phyloP scores from a whole-genome alignment of 1,140 invertebrate species.

The Drosophila sp. region DNA sequence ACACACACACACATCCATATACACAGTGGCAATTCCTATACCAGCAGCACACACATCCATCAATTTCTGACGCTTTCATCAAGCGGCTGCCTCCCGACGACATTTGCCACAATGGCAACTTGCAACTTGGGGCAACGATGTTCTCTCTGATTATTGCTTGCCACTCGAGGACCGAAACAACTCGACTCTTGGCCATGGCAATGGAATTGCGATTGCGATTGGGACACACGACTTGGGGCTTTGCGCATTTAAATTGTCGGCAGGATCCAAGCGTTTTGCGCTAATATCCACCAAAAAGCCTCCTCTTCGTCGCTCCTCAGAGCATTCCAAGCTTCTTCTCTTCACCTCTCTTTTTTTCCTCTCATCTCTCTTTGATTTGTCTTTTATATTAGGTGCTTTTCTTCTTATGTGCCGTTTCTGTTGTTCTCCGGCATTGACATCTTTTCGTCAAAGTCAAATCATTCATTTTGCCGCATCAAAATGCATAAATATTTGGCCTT shows the following conservation, averaged over 20 bases:
- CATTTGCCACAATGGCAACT: constrained; percentile 75
- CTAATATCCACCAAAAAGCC: constrained; percentile 79
- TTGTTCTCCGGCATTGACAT: constrained; percentile 70
- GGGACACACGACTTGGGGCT: constrained; percentile 38
- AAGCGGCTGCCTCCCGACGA: constrained; percentile 58
- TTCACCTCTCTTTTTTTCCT: constrained; percentile 6
- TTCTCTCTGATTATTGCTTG: constrained; percentile 78
- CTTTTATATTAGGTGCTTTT: constrained; percentile 1
- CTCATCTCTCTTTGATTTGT: constrained; percentile 25
- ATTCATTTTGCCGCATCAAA: constrained; percentile 84
- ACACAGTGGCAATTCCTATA: constrained; percentile 24
- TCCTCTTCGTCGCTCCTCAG: constrained; percentile 62
- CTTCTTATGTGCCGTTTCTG: constrained; percentile 32
- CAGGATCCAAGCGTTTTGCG: constrained; percentile 82
- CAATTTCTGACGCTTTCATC: constrained; percentile 84
- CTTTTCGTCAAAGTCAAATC: constrained; percentile 85
- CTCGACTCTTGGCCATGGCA: not conserved
- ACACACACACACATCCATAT: constrained; percentile 9
- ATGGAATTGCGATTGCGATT: constrained; percentile 11
- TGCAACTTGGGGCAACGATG: constrained; percentile 44
- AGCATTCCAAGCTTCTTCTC: constrained; percentile 55
- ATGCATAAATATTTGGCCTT: constrained; percentile 78
- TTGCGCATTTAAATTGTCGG: constrained; percentile 83
- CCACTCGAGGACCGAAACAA: constrained; percentile 53
- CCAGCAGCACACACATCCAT: constrained; percentile 80